Percentiles rank a stretch among this genome's conserved stretches.
Conservation (phyloP, 2,113 vertebrate species). For the Archocentrus centrarchus region DNA sequence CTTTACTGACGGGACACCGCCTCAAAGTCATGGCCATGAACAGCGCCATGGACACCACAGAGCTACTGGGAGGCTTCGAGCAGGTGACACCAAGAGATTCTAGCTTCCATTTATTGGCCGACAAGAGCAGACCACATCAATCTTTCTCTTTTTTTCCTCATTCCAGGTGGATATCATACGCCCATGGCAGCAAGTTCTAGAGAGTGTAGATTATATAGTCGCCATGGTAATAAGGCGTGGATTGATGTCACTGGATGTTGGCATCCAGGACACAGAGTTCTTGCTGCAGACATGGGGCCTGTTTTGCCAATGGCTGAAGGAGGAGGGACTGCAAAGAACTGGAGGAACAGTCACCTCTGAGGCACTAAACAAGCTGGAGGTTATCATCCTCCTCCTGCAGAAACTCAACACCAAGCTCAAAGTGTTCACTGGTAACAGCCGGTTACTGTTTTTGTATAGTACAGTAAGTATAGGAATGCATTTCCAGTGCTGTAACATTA, state of each 20-base stretch:
- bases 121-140: neutral
- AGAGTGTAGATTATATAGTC: constrained; percentile 86
- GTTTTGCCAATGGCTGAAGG: constrained; percentile 88
- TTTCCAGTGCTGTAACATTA: neutral
- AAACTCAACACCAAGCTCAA: constrained; percentile 94
- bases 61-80: constrained; percentile 96
- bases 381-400: constrained; percentile 89
- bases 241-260: constrained; percentile 86
- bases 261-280: constrained; percentile 90
- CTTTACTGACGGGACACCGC: constrained; percentile 90
- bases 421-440: constrained; percentile 84
- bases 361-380: constrained; percentile 90
- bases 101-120: neutral
- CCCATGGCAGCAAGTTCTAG: constrained; percentile 91
- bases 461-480: neutral
- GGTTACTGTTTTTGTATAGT: neutral
- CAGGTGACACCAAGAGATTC: constrained; percentile 82
- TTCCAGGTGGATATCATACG: constrained; percentile 90
- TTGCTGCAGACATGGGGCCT: constrained; percentile 92
- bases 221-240: constrained; percentile 87
- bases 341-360: constrained; percentile 84
- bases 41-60: constrained; percentile 96
- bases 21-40: constrained; percentile 96
- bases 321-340: constrained; percentile 82
- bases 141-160: neutral